Evolutionary conservation across 2,797 vertebrate species (phyloP).

Genomic region (Enteromius radiatus): DNA sequence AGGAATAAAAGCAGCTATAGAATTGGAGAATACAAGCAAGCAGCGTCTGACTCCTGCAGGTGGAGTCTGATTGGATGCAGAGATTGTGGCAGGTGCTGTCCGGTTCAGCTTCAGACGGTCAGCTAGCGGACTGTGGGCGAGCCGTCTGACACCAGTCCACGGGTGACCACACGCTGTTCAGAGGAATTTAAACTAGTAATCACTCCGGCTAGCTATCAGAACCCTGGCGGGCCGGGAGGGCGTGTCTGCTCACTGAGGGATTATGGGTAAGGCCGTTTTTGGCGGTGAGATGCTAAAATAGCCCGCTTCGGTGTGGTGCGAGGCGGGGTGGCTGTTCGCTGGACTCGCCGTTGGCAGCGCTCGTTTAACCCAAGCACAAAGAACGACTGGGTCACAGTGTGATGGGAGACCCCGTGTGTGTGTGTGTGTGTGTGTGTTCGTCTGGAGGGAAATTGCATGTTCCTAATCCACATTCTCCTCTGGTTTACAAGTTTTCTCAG

Average conservation of each 20-base stretch:
- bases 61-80: neutral
- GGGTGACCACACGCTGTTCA: constrained; percentile 66
- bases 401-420: constrained; percentile 26
- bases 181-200: constrained; percentile 76
- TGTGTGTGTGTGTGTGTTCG: constrained; percentile 3
- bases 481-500: constrained; percentile 5
- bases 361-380: constrained; percentile 75
- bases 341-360: constrained; percentile 66
- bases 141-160: constrained; percentile 64
- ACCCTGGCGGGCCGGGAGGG: constrained; percentile 67
- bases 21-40: neutral
- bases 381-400: constrained; percentile 56
- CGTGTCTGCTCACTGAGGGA: constrained; percentile 66
- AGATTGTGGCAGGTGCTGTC: neutral
- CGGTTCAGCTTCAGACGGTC: constrained; percentile 14
- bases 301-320: constrained; percentile 57
- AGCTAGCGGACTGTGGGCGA: neutral
- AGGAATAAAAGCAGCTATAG: neutral
- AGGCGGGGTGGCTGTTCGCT: constrained; percentile 35
- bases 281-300: constrained; percentile 80
- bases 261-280: constrained; percentile 73
- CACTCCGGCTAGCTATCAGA: constrained; percentile 78
- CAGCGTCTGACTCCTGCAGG: neutral
- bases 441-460: constrained; percentile 20
- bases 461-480: constrained; percentile 6